Base-by-base conservation (phyloP, 2,113 vertebrate species). In the Eudyptes chrysolophus region DNA sequence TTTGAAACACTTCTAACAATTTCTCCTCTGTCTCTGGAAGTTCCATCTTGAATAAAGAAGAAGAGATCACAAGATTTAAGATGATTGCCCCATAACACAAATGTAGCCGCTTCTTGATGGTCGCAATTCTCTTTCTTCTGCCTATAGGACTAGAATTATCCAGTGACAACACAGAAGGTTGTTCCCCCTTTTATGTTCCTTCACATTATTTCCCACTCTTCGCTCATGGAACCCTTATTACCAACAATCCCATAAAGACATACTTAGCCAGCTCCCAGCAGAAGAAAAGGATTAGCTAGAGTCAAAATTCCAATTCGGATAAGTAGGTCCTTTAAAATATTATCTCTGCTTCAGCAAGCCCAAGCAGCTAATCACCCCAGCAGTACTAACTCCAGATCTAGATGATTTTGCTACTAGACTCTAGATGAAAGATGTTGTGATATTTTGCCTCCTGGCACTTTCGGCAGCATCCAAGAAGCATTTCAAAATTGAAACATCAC, bases 201-300 rank as follows among this genome's bases (percentile, higher is more conserved):
- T 84, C 52, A 48, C 10, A n/a, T 51, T 64, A 58, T 88, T 83
- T 69, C 61, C 61, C 32, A 40, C 17, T 64, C 32, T 94, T 84
- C 10, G 1, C 36, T 57, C 38, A 61, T 8, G 19, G 68, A 96
- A 77, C 51, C 51, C 32, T 75, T 52, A 76, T 69, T 68, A 75
- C 68, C 68, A 90, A 36, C 90, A 92, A 85, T 83, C 84, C 84
- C 82, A 69, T 55, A 61, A 76, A 62, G 58, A 82, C 11, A 3
- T 72, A 90, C 44, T 96, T 60, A 87, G 38, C 38, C 71, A 87
- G 82, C 71, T 95, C 52, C 66, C 85, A 94, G 70, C 52, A 93
- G 81, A 92, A 90, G 89, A 82, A 90, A 92, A 91, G 87, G 89
- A 97, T 97, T 97, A 96, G 68, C 82, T 81, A 10, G 85, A 97